Base-by-base conservation (phyloP, 1,140 invertebrate genomes). In the Alviniconcha marisindica region DNA sequence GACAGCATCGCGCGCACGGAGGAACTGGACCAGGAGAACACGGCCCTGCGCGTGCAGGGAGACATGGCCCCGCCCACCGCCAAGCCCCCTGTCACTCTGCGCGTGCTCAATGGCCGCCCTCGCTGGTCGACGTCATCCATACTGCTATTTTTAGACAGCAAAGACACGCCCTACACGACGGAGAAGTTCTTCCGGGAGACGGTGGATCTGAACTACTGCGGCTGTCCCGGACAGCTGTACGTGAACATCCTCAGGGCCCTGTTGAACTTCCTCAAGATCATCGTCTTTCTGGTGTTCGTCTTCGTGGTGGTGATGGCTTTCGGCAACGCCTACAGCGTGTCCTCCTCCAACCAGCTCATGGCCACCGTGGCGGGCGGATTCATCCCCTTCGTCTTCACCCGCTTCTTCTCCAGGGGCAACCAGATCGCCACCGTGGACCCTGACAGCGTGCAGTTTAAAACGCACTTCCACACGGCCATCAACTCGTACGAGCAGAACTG, bases 291-390 rank as follows among this genome's bases (percentile, higher is more conserved):
- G 5, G 7, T 87, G 12, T 90, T 90, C 71, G 86, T 90, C 10
- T 38, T 89, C 18, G 42, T 90, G 1, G 85, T 90, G 31, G 88
- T 90, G 7, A 81, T 89, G 80, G 86, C 88, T 0, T 89, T 90
- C 81, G 88, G 88, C 36, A 86, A 88, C 31, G 82, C 85, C 42
- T 90, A 89, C 44, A 84, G 40, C 82, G 73, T 90, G 28, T 89
- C 87, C 21, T 80, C 87, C 1, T 87, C 87, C 66, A 89, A 89
- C 82, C 89, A 89, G 76, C 86, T 89, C 78, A 40, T 90, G 28
- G 89, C 88, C 15, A 88, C 89, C 4, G 82, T 89, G 2, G 88
- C 85, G 10, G 88, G 88, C 18, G 88, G 89, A 14, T 86, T 89
- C 78, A n/a, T 90, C 2, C 90, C 90, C 7, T 90, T 87, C 79